Evolutionary conservation across 2,797 vertebrate species (phyloP).

Genomic region (Helostoma temminkii): DNA sequence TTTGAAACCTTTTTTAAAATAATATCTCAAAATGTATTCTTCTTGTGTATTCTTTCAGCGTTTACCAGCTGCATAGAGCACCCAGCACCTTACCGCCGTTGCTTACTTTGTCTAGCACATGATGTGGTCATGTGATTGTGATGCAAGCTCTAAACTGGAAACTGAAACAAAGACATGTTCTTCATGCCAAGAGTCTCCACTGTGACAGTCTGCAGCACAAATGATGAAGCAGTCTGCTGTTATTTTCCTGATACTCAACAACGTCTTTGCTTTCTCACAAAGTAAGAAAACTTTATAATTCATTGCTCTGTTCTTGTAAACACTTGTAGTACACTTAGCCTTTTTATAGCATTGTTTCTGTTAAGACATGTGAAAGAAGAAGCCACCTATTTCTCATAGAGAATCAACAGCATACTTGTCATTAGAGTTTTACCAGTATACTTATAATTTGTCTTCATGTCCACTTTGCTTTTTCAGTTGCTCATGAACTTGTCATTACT

Average conservation of each 20-base stretch:
- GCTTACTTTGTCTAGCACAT: neutral
- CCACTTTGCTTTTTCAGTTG: conserved; percentile 34
- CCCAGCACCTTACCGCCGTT: neutral
- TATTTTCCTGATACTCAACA: conserved; percentile 34
- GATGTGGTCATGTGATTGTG: neutral
- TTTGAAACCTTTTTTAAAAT: neutral
- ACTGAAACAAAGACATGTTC: neutral
- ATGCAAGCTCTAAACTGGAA: neutral
- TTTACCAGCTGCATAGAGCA: neutral
- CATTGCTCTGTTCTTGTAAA: neutral
- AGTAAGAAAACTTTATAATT: conserved; percentile 24
- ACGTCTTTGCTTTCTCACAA: conserved; percentile 26
- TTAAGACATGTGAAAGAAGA: neutral
- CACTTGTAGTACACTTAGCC: neutral
- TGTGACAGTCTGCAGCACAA: neutral
- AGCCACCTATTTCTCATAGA: neutral
- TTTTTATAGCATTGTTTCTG: neutral
- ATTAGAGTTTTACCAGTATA: neutral
- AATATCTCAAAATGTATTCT: too few species aligned
- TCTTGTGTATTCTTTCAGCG: neutral
- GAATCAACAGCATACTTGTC: neutral
- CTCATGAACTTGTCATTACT: neutral
- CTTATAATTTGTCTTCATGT: neutral
- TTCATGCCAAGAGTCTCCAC: neutral
- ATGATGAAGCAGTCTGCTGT: conserved; percentile 22